A percentile compares a stretch with the other conserved stretches of the same genome.
Evolutionary conservation across 2,113 vertebrate genomes (phyloP).

Genomic region (Procavia capensis): DNA sequence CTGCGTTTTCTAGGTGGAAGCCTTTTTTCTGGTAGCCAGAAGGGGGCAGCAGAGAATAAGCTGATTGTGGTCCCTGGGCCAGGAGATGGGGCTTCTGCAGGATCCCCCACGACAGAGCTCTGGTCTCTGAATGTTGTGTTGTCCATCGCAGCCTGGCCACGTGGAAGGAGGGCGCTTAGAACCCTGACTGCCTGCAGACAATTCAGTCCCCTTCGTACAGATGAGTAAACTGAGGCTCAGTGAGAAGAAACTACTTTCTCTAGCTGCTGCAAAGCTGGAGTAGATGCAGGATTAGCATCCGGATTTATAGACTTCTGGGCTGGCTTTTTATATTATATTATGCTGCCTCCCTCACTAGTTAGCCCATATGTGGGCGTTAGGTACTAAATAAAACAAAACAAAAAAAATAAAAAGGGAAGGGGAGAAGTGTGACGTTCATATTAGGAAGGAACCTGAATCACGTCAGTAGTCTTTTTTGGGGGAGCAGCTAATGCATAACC

Average conservation of each 20-base stretch:
- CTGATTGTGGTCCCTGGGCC: accelerated
- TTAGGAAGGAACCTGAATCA: background rate
- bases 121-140: accelerated
- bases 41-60: constrained; percentile 55
- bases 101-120: background rate
- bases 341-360: background rate
- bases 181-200: background rate
- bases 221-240: background rate
- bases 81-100: background rate
- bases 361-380: background rate
- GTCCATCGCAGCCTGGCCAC: background rate
- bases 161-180: background rate
- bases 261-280: background rate
- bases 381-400: too few relatives aligned
- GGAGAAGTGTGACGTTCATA: background rate
- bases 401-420: background rate
- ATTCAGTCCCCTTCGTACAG: background rate
- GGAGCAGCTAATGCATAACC: background rate
- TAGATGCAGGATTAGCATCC: background rate
- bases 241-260: background rate
- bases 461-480: background rate
- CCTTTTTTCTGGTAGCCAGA: background rate
- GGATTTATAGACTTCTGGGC: background rate
- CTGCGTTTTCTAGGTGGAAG: background rate
- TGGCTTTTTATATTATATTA: background rate